Base-by-base conservation (phyloP, 2,888 invertebrate genomes). In the Ormyrus thymus region DNA sequence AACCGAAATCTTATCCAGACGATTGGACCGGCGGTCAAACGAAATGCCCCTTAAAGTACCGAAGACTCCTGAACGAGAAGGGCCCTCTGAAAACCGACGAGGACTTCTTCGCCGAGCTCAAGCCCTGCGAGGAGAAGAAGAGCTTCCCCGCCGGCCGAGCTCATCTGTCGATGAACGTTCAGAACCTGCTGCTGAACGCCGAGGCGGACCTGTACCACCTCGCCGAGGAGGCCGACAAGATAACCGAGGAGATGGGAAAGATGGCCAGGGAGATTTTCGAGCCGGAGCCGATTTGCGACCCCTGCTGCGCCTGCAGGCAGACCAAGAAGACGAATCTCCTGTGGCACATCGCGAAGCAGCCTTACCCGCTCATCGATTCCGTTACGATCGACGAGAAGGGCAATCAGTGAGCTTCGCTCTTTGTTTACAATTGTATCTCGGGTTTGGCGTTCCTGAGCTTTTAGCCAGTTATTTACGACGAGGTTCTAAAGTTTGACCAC, bases 121-220 rank as follows among this genome's bases (percentile, higher is more conserved):
- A 72, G 8, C 45, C 45, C 1, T 6, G 56, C 0, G 8, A 48
- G 9, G 0, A 55, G 13, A 55, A 53, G 43, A 68, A 68, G 11
- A 75, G 76, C 15, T 89, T 84, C 73, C 86, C 87, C 0, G 76
- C 78, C 1, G 87, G 89, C 1, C 83, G 87, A 64, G 81, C 87
- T 46, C 83, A 87, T 83, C 81, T 89, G 10, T 89, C 89, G 0
- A 78, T 81, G n/a, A 86, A 86, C 7, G 87, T 88, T 87, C 88
- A 87, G 76, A 84, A 86, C 13, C 87, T 86, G 84, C 71, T 89
- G 4, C 81, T 83, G 5, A 82, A 86, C 29, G 82, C 81, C 1
- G 89, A 89, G 46, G 85, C 86, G 46, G 86, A 88, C 6, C 86
- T 84, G 51, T 71, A 61, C 0, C 81, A 83, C 43, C 71, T 85